These are phyloP conservation scores for Pseudomyrmex pallidus DNA, from an alignment of 1,140 invertebrate genomes.

Conservation along the genomic window DNA sequence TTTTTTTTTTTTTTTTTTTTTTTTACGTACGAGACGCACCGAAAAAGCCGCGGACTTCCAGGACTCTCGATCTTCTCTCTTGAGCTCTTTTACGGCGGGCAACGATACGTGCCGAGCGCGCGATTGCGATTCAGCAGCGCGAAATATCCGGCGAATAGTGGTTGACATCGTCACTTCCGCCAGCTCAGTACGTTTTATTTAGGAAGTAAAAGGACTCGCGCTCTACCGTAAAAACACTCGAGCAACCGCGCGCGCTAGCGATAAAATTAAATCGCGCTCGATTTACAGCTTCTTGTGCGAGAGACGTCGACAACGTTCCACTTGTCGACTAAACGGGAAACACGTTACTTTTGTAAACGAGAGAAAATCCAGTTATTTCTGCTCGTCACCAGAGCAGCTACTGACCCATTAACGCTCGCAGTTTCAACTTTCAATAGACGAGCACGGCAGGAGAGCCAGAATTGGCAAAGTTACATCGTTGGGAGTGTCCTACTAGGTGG, in stretches of 20 bases:
- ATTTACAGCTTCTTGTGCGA: slow-evolving; percentile 12
- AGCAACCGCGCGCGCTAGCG: neutral
- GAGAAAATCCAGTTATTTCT: slow-evolving; percentile 23
- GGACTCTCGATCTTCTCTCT: slow-evolving; percentile 1
- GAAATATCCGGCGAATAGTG: slow-evolving; percentile 18
- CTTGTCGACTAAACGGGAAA: slow-evolving; percentile 33
- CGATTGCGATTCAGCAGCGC: slow-evolving; percentile 22
- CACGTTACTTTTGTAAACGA: slow-evolving; percentile 23
- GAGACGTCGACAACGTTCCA: slow-evolving; percentile 11
- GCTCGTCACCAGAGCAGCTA: neutral
- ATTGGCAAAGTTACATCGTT: slow-evolving; percentile 4
- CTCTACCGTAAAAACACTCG: slow-evolving; percentile 26
- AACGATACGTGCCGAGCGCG: neutral
- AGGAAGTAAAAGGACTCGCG: slow-evolving; percentile 20
- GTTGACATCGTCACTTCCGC: slow-evolving; percentile 17
- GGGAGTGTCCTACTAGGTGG: neutral
- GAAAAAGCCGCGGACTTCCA: slow-evolving; percentile 17
- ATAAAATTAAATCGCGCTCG: slow-evolving; percentile 20
- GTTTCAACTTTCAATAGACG: slow-evolving; percentile 9
- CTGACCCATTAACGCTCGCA: slow-evolving; percentile 35
- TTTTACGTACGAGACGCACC: neutral
- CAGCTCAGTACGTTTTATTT: slow-evolving; percentile 24
- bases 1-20: slow-evolving; percentile 2
- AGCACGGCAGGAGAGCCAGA: neutral
- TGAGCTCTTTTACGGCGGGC: slow-evolving; percentile 1